A percentile compares a stretch with the other conserved stretches of the same genome.
Evolutionary conservation across 1,140 invertebrate genomes (phyloP).

Genomic region (Centruroides vittatus): DNA sequence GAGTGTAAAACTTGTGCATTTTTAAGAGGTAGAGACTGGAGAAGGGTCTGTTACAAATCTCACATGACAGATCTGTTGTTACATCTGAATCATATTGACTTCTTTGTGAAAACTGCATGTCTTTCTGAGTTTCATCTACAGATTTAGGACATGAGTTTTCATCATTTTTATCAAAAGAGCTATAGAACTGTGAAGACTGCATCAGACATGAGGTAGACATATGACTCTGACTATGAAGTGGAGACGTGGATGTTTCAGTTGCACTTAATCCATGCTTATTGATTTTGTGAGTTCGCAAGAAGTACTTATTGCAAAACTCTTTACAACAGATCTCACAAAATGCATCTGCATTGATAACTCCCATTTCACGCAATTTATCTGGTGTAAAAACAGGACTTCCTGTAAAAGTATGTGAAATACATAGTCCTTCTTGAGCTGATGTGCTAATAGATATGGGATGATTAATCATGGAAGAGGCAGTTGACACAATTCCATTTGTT

Average conservation of each 20-base stretch:
- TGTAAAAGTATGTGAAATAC: no score
- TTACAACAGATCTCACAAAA: constrained; percentile 91
- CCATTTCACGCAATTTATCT: constrained; percentile 54
- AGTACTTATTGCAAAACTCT: constrained; percentile 91
- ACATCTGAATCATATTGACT: no score
- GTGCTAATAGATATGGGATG: no score
- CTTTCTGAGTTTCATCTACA: background rate
- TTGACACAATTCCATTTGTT: constrained; percentile 1
- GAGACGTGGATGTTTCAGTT: constrained; percentile 17
- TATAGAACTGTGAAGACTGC: no score
- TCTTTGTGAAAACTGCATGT: no score
- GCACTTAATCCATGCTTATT: constrained; percentile 40
- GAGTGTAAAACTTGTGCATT: constrained; percentile 37
- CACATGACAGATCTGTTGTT: constrained; percentile 33
- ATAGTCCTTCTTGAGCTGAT: no score
- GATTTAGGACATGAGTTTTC: background rate
- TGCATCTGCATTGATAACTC: constrained; percentile 68
- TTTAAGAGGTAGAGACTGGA: constrained; percentile 38
- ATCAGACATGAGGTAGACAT: no score
- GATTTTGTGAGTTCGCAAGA: constrained; percentile 77
- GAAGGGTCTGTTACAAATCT: constrained; percentile 39
- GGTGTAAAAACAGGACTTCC: constrained; percentile 33
- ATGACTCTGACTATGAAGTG: constrained; percentile 1
- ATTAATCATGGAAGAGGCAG: background rate
- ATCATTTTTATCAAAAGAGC: constrained; percentile 3